Conservation (phyloP, 1,140 invertebrate genomes). For the Aphelenchoides fujianensis region DNA sequence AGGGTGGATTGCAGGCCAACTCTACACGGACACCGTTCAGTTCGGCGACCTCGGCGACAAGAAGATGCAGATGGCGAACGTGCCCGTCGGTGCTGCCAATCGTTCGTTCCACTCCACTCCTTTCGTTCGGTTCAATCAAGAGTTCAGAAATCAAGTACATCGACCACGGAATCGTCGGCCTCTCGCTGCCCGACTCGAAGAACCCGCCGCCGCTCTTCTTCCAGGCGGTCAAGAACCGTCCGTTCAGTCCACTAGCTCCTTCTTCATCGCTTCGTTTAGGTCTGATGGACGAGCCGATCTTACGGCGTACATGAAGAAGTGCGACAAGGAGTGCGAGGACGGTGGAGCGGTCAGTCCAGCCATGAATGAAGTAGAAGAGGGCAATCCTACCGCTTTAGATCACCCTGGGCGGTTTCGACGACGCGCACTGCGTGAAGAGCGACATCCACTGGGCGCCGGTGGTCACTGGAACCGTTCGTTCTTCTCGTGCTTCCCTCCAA, state of each 20-base stretch:
- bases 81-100: not conserved
- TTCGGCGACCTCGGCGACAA: not conserved
- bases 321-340: constrained; percentile 15
- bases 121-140: not conserved
- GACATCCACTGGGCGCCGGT: constrained; percentile 13
- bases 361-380: too few relatives aligned
- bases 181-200: not conserved
- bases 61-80: not conserved
- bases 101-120: not conserved
- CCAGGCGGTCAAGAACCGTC: not conserved
- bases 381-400: too few relatives aligned
- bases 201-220: not conserved
- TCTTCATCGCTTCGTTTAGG: not conserved
- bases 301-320: constrained; percentile 18
- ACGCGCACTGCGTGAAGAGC: not conserved
- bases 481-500: not conserved
- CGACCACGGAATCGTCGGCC: constrained; percentile 12
- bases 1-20: not conserved
- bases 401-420: constrained; percentile 6
- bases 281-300: constrained; percentile 18
- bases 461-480: not conserved
- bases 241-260: not conserved
- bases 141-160: constrained; percentile 8
- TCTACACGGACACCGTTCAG: not conserved
- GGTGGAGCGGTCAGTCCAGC: too few relatives aligned